A percentile compares a stretch with the other conserved stretches of the same genome.
Conservation (phyloP, 1,140 invertebrate genomes). For the Coboldia fuscipes region DNA sequence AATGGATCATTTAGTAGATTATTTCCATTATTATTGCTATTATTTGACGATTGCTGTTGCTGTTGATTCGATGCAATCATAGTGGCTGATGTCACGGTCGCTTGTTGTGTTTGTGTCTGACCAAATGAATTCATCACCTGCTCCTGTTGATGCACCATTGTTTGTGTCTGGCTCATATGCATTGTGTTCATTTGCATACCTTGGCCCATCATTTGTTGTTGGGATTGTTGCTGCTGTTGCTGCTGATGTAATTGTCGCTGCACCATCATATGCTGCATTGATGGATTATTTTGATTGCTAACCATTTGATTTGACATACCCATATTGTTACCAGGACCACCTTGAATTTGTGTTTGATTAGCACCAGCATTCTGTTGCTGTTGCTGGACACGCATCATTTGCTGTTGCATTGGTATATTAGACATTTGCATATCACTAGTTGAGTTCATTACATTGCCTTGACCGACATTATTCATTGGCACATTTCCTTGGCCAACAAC, state of each 20-base stretch:
- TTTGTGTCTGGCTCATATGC: slow-evolving; percentile 40
- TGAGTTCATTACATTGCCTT: slow-evolving; percentile 11
- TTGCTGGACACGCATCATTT: slow-evolving; percentile 20
- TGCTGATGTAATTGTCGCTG: slow-evolving; percentile 31
- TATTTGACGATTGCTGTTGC: slow-evolving; percentile 25
- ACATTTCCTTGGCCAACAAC: too few relatives aligned
- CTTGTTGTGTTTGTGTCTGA: slow-evolving; percentile 9
- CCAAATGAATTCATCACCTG: slow-evolving; percentile 14
- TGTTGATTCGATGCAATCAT: slow-evolving; percentile 22
- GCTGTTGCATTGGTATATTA: slow-evolving; percentile 24
- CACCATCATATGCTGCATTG: slow-evolving; percentile 6
- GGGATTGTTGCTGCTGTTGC: slow-evolving; percentile 19
- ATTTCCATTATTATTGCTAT: slow-evolving; percentile 40
- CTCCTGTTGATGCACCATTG: slow-evolving; percentile 29
- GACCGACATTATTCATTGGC: slow-evolving; percentile 10
- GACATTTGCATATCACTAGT: slow-evolving; percentile 29
- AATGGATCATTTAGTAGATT: too few relatives aligned
- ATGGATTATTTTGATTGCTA: background rate
- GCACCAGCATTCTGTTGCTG: too few relatives aligned
- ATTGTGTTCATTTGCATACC: slow-evolving; percentile 38
- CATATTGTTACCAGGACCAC: slow-evolving; percentile 5
- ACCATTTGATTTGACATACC: slow-evolving; percentile 3
- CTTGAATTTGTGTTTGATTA: slow-evolving; percentile 4
- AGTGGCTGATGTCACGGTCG: slow-evolving; percentile 9
- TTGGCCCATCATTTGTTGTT: slow-evolving; percentile 13